Conservation (phyloP, 2,797 vertebrate genomes). For the Lepilemur septentrionalis region DNA sequence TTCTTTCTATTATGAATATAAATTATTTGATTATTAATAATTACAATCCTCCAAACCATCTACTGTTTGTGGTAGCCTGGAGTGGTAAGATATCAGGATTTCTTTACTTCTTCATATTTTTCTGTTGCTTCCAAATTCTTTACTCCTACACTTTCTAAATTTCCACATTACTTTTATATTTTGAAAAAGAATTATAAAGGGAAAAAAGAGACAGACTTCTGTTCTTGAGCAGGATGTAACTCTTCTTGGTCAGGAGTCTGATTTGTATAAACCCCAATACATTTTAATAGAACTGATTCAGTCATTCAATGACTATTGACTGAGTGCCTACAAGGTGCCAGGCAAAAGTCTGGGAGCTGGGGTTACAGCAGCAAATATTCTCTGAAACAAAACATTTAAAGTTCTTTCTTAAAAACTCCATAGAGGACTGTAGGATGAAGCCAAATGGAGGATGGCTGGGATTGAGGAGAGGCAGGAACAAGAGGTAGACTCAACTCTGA, state of each 20-base stretch:
- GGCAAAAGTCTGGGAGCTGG: neutral
- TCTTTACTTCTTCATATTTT: neutral
- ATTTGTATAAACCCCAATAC: neutral
- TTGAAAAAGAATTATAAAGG: neutral
- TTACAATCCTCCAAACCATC: neutral
- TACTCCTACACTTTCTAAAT: neutral
- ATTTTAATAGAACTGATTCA: conserved; percentile 2
- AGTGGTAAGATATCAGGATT: neutral
- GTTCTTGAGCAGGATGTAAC: neutral
- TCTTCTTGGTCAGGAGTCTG: neutral
- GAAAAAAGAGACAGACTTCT: neutral
- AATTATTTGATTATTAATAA: neutral
- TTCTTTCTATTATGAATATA: neutral
- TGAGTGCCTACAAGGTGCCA: neutral
- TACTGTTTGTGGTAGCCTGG: neutral
- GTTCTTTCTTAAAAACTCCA: neutral
- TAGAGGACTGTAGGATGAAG: neutral
- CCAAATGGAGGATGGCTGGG: neutral
- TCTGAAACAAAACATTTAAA: neutral
- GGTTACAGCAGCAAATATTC: neutral
- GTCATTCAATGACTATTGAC: neutral
- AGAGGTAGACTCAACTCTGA: neutral
- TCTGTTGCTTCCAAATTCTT: neutral
- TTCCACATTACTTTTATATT: neutral
- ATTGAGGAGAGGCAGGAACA: neutral